Evolutionary conservation across 2,888 invertebrate genomes (phyloP), one percentile per base, ranked within the genome.

Genomic region (Heteropelma amictum): DNA sequence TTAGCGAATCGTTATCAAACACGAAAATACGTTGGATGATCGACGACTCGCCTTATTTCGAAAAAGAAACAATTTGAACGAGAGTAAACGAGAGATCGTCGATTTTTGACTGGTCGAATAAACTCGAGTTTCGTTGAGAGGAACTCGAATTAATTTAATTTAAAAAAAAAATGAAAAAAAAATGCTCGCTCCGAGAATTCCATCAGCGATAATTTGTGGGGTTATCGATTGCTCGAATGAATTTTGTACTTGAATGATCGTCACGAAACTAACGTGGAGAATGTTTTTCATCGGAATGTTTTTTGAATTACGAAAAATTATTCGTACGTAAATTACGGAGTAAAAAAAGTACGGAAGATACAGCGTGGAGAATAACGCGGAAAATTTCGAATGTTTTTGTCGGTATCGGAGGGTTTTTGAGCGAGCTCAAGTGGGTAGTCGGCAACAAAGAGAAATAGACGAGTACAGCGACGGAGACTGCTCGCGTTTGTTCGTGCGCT

Each of bases 401-500:
- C n/a, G n/a, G n/a, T n/a, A n/a, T n/a, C n/a, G n/a, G n/a, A n/a
- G n/a, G n/a, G n/a, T n/a, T n/a, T n/a, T 0, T 47, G 47, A 23
- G 23, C 21, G 21, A 23, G 12, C 23, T n/a, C 21, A 35, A 23
- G 40, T 8, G 40, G 6, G 23, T 23, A 23, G 47, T 23, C 26
- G 12, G 38, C 28, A 30, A 38, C 56, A 2, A 33, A 40, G 65
- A 33, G 47, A 47, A 61, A 61, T 38, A 42, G 40, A 10, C n/a
- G 23, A 47, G 23, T 23, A n/a, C 47, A 12, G 21, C 1, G 47
- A 23, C 6, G 12, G 21, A 23, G 47, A 47, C 23, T 23, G 23
- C 21, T 19, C 21, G 47, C 47, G 47, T 19, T 23, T 47, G 47
- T 12, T 23, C 23, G 21, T 6, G 47, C 12, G n/a, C n/a, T 47